Conservation (phyloP, 2,888 invertebrate species). For the Dichetophora obliterata region DNA sequence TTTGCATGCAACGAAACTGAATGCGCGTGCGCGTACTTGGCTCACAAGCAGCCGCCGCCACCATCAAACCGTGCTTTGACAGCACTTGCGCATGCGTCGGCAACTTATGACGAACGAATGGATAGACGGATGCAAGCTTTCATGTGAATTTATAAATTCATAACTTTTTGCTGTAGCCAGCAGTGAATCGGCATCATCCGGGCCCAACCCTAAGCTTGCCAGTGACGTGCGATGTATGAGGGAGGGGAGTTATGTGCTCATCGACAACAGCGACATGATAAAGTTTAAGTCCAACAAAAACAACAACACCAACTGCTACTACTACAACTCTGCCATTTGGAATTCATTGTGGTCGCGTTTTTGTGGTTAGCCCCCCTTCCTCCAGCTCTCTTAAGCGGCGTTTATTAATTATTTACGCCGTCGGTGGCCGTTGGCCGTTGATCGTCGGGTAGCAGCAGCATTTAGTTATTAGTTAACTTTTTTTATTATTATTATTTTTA, state of each 20-base stretch:
- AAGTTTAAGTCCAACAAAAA: neutral
- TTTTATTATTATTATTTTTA: neutral
- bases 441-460: slow-evolving; percentile 3
- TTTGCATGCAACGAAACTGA: neutral
- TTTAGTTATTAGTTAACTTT: neutral
- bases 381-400: neutral
- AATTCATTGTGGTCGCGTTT: slow-evolving; percentile 12
- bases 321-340: neutral
- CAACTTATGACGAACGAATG: neutral
- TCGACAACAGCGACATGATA: neutral
- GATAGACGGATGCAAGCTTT: neutral
- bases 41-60: neutral
- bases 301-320: neutral
- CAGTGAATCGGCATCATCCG: neutral
- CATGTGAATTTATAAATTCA: neutral
- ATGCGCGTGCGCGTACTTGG: neutral
- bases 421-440: slow-evolving; percentile 22
- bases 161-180: neutral
- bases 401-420: slow-evolving; percentile 20
- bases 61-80: neutral
- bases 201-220: neutral
- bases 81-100: neutral
- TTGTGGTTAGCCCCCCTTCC: neutral
- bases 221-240: neutral
- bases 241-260: slow-evolving; percentile 15